Evolutionary conservation across 2,888 invertebrate genomes (phyloP).

Genomic region (Onthophagus sagittarius): DNA sequence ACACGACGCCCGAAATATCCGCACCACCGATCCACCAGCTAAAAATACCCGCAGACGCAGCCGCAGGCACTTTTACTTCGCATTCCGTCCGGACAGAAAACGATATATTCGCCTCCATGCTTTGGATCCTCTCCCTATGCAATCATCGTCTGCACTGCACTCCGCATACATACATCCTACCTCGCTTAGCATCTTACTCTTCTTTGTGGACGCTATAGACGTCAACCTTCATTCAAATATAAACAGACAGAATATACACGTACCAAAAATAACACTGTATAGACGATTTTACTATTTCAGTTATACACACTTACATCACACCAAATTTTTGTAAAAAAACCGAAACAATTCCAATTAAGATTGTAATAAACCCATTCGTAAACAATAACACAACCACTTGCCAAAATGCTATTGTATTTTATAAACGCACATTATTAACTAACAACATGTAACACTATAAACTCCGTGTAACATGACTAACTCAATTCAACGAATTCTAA

Average conservation of each 20-base stretch:
- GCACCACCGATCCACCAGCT: not conserved
- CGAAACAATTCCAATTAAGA: no score
- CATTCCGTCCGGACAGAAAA: not conserved
- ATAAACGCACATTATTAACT: no score
- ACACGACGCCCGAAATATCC: not conserved
- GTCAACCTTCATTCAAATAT: not conserved
- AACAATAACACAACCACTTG: no score
- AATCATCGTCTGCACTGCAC: not conserved
- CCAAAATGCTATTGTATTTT: no score
- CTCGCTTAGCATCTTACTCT: not conserved
- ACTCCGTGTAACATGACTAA: no score
- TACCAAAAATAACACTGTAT: not conserved
- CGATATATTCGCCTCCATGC: not conserved
- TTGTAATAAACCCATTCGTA: no score
- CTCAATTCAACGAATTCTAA: not conserved
- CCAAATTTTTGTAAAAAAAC: no score
- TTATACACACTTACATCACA: no score
- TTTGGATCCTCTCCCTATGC: not conserved
- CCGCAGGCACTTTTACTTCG: not conserved
- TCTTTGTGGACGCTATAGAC: not conserved
- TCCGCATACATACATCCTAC: not conserved
- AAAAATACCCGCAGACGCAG: not conserved
- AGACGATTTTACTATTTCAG: not conserved
- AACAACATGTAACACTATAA: no score
- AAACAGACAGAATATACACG: not conserved